Evolutionary conservation across 2,797 vertebrate species (phyloP).

Genomic region (Micropoecilia bifurca): DNA sequence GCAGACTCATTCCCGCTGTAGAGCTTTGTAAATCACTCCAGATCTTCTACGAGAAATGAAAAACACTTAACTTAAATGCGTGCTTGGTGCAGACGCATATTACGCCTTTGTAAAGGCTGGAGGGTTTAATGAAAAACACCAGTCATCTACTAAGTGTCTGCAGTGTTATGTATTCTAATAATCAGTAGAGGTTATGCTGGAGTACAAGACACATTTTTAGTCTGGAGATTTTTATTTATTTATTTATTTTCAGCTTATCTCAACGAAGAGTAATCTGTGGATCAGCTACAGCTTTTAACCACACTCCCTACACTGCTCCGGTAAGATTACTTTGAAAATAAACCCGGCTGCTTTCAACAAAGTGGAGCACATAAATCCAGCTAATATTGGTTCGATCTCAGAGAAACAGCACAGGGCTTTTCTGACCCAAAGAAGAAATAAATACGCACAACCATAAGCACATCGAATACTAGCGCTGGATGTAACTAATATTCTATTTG

Average conservation of each 20-base stretch:
- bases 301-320: slow-evolving; percentile 41
- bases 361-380: slow-evolving; percentile 46
- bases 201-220: slow-evolving; percentile 44
- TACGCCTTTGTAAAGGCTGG: slow-evolving; percentile 26
- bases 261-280: slow-evolving; percentile 61
- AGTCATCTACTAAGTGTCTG: slow-evolving; percentile 29
- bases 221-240: slow-evolving; percentile 28
- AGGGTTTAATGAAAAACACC: slow-evolving; percentile 49
- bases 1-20: slow-evolving; percentile 14
- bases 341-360: slow-evolving; percentile 48
- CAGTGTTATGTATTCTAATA: slow-evolving; percentile 30
- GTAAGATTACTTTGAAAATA: slow-evolving; percentile 64
- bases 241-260: slow-evolving; percentile 49
- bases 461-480: slow-evolving; percentile 46
- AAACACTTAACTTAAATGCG: slow-evolving; percentile 38
- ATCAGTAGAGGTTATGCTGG: slow-evolving; percentile 26
- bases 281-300: slow-evolving; percentile 61
- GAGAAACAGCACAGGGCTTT: slow-evolving; percentile 51
- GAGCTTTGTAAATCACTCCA: slow-evolving; percentile 30
- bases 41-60: slow-evolving; percentile 4
- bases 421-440: slow-evolving; percentile 45
- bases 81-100: slow-evolving; percentile 30
- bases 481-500: slow-evolving; percentile 49
- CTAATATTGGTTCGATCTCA: slow-evolving; percentile 55
- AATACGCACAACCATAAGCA: slow-evolving; percentile 54